Evolutionary conservation across 1,140 invertebrate species (phyloP).

Genomic region (Neodiprion fabricii): DNA sequence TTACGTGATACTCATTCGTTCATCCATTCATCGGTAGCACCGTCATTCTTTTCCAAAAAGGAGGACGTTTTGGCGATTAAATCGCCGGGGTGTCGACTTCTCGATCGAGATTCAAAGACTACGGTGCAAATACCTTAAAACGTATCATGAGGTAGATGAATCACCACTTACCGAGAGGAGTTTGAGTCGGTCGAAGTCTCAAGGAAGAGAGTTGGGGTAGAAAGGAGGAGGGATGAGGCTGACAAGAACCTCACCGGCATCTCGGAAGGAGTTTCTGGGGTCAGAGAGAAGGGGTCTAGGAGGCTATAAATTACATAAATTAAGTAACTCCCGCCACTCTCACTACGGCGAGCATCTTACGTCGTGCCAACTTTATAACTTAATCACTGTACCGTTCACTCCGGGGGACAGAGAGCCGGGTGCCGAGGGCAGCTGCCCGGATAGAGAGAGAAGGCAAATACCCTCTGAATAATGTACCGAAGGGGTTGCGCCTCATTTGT

Average conservation of each 20-base stretch:
- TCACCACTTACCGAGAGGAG: too few species aligned
- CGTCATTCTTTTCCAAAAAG: too few species aligned
- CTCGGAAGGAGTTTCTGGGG: constrained; percentile 38
- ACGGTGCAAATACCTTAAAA: too few species aligned
- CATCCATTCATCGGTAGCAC: too few species aligned
- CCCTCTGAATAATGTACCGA: constrained; percentile 34
- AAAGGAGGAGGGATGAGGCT: too few species aligned
- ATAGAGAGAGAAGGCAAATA: constrained; percentile 15
- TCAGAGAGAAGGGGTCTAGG: constrained; percentile 27
- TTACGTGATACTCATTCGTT: too few species aligned
- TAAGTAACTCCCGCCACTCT: constrained; percentile 43
- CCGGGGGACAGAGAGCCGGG: background rate
- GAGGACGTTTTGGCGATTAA: too few species aligned
- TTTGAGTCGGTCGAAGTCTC: too few species aligned
- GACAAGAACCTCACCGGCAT: constrained; percentile 44
- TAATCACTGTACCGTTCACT: constrained; percentile 40
- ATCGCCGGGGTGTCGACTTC: too few species aligned
- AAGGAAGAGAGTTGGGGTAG: too few species aligned
- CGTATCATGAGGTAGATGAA: too few species aligned
- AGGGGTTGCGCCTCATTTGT: constrained; percentile 22
- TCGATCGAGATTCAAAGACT: too few species aligned
- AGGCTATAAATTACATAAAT: constrained; percentile 56
- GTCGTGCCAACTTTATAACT: constrained; percentile 54
- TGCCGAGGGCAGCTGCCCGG: background rate
- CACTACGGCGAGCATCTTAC: constrained; percentile 46